Base-by-base conservation (phyloP, 2,888 invertebrate species). In the Punctoribates punctum region DNA sequence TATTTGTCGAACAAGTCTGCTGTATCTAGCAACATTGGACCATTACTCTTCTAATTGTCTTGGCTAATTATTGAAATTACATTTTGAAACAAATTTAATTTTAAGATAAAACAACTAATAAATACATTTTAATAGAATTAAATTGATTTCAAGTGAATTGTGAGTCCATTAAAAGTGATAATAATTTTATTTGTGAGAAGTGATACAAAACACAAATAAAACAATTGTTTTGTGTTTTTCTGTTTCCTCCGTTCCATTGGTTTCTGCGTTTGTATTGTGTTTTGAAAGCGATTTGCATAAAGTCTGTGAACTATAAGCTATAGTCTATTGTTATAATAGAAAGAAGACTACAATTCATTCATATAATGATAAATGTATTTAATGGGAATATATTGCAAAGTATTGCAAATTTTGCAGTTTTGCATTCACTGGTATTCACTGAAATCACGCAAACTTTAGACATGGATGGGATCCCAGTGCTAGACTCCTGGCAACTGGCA, bases 401-500 rank as follows among this genome's bases (percentile, higher is more conserved):
- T 46, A 70, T 70, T 23, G 70, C 70, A 42, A 25, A 34, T 70
- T 70, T 70, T 9, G 11, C 42, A 70, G 70, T 70, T 70, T 70
- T 38, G 11, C 38, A 42, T 65, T 65, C 13, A 20, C 25, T 27
- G 13, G 29, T 27, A 70, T 70, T 70, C 70, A 70, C 23, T 70
- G 5, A 70, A 42, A 70, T 42, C 70, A 70, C 70, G 70, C 70
- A 70, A 70, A 70, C 42, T 70, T 70, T 70, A 70, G 70, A 70
- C 70, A 70, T 70, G 70, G 70, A 46, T 46, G 70, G 70, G 42
- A 46, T 42, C 34, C 70, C 8, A 70, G 42, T 11, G 34, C 11
- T 60, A 4, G 1, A 62, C 62, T 65, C 13, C 38, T 23, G 46
- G 42, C 25, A 42, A 23, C 70, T 46, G n/a, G 23, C 8, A 70